Percentiles rank a stretch among this genome's conserved stretches.
These are phyloP conservation scores for Forbesichthys papilliferus DNA, from an alignment of 2,113 vertebrate genomes.

Conservation along the genomic window DNA sequence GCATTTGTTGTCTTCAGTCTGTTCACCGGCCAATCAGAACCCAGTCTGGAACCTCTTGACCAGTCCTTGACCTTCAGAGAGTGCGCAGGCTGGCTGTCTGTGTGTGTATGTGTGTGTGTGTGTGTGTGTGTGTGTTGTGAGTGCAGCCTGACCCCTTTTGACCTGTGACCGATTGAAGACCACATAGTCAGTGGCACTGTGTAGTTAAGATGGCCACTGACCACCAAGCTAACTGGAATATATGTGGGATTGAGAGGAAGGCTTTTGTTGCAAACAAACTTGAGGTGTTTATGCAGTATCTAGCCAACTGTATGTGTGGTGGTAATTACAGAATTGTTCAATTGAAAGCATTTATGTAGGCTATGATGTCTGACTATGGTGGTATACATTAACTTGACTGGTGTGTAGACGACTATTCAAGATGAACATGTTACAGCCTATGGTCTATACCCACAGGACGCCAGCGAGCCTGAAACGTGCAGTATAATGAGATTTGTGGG, in stretches of 20 bases:
- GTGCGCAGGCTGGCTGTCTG: slow-evolving; percentile 14
- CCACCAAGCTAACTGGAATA: too few species aligned
- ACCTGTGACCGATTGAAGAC: neutral
- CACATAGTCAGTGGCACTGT: too few species aligned
- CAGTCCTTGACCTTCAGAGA: slow-evolving; percentile 42
- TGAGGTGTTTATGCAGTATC: too few species aligned
- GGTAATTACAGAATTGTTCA: neutral
- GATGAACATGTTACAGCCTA: neutral
- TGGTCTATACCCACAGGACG: neutral
- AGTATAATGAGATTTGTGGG: neutral
- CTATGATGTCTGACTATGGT: neutral
- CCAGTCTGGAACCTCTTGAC: slow-evolving; percentile 39
- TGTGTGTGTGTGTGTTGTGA: neutral
- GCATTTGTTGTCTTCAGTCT: slow-evolving; percentile 10
- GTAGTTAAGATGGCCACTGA: too few species aligned
- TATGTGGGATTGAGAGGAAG: too few species aligned
- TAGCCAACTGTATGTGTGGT: too few species aligned
- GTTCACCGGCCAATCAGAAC: slow-evolving; percentile 16
- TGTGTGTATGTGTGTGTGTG: neutral
- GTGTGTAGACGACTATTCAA: neutral
- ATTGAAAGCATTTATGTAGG: neutral
- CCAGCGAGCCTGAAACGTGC: neutral
- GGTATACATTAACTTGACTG: neutral
- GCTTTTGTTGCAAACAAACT: too few species aligned
- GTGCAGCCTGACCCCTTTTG: neutral